Percentiles rank a stretch among this genome's conserved stretches.
phyloP scores from a whole-genome alignment of 2,113 vertebrate species.

The Pteropus alecto region DNA sequence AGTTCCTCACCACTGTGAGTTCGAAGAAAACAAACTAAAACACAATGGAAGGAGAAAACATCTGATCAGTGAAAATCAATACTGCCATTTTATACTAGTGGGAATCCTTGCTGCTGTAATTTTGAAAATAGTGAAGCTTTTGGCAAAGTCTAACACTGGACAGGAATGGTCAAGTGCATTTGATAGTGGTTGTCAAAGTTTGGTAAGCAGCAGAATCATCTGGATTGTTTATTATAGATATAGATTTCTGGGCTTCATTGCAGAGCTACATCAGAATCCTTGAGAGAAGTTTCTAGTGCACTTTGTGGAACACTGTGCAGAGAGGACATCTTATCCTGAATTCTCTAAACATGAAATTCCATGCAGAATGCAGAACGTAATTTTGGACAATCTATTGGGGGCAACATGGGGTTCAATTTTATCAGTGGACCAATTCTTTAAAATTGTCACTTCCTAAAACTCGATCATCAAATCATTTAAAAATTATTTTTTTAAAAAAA shows the following conservation, averaged over 20 bases:
- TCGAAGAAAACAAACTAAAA: constrained; percentile 47
- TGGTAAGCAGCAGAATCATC: background rate
- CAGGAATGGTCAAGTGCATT: background rate
- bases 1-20: constrained; percentile 20
- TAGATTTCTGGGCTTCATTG: background rate
- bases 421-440: background rate
- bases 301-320: background rate
- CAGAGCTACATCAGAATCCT: background rate
- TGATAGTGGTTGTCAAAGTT: background rate
- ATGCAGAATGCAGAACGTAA: background rate
- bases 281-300: background rate
- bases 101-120: background rate
- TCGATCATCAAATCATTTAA: background rate
- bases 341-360: background rate
- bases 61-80: background rate
- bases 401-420: background rate
- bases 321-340: background rate
- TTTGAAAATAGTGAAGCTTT: background rate
- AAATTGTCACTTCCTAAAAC: background rate
- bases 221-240: background rate
- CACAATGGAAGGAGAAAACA: background rate
- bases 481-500: background rate
- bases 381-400: background rate
- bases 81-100: background rate
- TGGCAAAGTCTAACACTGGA: background rate